A percentile compares a stretch with the other conserved stretches of the same genome.
Evolutionary conservation across 2,113 vertebrate genomes (phyloP).

Genomic region (Parus major): DNA sequence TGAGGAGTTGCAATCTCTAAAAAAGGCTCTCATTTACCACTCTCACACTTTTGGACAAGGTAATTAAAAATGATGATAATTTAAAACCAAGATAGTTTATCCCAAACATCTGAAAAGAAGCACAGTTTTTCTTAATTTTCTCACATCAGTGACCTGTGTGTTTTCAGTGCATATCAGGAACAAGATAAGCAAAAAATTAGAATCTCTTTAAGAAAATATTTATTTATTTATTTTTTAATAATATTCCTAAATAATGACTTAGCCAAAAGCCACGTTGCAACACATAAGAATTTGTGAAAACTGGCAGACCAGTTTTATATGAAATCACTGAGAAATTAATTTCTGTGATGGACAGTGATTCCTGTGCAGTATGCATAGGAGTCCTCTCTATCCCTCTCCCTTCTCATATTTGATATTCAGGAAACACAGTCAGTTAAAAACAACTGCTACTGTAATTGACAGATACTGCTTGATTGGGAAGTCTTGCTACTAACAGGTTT

Average conservation of each 20-base stretch:
- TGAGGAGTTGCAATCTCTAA: not conserved
- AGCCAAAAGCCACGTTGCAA: not conserved
- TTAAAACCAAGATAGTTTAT: not conserved
- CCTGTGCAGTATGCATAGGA: not conserved
- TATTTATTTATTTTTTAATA: not conserved
- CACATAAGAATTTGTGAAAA: not conserved
- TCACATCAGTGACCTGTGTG: not conserved
- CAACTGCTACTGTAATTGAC: not conserved
- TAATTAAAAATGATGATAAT: not conserved
- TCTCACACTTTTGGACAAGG: not conserved
- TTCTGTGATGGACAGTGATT: not conserved
- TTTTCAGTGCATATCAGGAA: not conserved
- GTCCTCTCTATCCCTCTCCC: not conserved
- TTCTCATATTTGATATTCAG: not conserved
- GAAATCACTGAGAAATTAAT: not conserved
- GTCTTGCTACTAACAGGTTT: not conserved
- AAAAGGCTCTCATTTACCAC: not conserved
- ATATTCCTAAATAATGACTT: not conserved
- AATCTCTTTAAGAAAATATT: not conserved
- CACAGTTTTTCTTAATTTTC: not conserved
- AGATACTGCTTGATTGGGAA: slow-evolving; percentile 10
- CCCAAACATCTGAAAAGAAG: not conserved
- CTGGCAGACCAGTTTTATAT: not conserved
- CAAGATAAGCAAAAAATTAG: not conserved
- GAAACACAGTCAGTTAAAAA: not conserved